Evolutionary conservation across 2,113 vertebrate genomes (phyloP).

Genomic region (Taxidea taxus): DNA sequence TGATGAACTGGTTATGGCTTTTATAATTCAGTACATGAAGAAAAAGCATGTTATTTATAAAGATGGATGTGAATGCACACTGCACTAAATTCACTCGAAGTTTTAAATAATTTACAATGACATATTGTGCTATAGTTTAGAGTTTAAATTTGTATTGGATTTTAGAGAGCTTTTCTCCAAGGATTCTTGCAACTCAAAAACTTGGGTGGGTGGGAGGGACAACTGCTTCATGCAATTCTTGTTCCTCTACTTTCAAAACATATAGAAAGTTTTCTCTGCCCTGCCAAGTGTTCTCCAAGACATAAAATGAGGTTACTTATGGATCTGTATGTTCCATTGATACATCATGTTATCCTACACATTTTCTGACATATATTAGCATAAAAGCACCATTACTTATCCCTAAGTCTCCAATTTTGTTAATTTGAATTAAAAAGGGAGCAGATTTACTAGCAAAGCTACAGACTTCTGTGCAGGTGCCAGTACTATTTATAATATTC

Average conservation of each 20-base stretch:
- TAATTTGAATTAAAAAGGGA: background rate
- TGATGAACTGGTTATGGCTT: conserved; percentile 45
- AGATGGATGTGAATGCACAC: conserved; percentile 49
- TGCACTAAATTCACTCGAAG: background rate
- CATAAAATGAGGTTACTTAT: background rate
- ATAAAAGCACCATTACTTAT: background rate
- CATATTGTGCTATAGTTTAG: background rate
- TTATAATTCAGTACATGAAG: conserved; percentile 45
- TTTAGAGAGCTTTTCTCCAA: conserved; percentile 15
- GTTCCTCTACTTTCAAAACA: background rate
- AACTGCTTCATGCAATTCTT: background rate
- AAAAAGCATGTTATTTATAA: conserved; percentile 40
- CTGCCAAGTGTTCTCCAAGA: background rate
- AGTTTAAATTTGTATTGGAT: conserved; percentile 1
- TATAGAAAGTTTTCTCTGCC: background rate
- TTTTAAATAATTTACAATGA: conserved; percentile 58
- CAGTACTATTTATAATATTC: conserved; percentile 8
- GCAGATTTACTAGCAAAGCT: conserved; percentile 37
- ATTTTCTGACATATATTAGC: background rate
- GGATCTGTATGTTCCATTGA: background rate
- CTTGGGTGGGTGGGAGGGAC: background rate
- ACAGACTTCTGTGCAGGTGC: background rate
- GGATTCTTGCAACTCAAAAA: background rate
- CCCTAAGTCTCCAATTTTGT: background rate
- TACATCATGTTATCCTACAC: background rate